Evolutionary conservation across 2,113 vertebrate genomes (phyloP).

Genomic region (Crotalus tigris): DNA sequence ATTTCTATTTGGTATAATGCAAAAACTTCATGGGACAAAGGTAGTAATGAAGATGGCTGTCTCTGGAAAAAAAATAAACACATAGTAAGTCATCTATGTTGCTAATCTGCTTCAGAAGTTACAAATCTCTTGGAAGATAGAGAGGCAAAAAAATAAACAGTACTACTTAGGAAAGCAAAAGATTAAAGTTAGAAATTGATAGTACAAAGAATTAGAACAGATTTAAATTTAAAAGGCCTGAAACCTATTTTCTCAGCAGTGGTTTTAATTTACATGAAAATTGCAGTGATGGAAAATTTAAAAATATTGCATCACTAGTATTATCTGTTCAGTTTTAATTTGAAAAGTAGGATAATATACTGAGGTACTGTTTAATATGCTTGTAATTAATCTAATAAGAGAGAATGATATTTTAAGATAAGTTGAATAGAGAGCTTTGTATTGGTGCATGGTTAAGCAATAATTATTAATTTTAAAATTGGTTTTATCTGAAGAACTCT

Average conservation of each 20-base stretch:
- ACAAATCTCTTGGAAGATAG: neutral
- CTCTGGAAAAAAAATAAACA: neutral
- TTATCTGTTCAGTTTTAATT: neutral
- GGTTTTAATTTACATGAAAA: neutral
- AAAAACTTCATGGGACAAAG: neutral
- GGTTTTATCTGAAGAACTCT: neutral
- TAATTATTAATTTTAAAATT: neutral
- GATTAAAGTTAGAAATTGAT: neutral
- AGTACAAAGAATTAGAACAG: neutral
- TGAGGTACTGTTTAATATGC: neutral
- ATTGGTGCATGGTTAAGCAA: neutral
- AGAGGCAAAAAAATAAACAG: constrained; percentile 6
- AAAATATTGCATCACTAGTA: neutral
- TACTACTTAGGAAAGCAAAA: neutral
- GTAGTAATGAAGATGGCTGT: neutral
- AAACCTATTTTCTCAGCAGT: neutral
- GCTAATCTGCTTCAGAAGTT: neutral
- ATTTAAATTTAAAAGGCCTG: neutral
- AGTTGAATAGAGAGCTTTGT: neutral
- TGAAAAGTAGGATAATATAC: neutral
- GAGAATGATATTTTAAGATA: neutral
- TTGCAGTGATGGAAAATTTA: neutral
- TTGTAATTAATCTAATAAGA: neutral
- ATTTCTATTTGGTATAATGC: neutral
- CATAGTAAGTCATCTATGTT: neutral